Evolutionary conservation across 2,888 invertebrate species (phyloP), one percentile per base, ranked within the genome.

Genomic region (Stenoptilia bipunctidactyla): DNA sequence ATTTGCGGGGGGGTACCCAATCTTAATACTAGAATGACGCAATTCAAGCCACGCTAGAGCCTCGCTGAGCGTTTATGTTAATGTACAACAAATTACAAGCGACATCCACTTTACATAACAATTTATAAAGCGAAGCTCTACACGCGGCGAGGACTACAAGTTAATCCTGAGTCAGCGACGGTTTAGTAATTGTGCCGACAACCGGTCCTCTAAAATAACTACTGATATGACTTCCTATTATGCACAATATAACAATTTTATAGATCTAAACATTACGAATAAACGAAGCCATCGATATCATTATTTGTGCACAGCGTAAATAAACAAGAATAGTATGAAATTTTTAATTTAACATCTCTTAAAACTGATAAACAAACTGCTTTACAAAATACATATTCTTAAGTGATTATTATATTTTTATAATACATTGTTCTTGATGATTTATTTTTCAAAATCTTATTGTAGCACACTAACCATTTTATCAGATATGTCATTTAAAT

Each of bases 391-490:
- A 82, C 79, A 74, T 69, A 72, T 77, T 56, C 79, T 77, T 79
- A 82, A 75, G 70, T 76, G 79, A 79, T 82, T 80, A 80, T 64
- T 64, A 20, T 8, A 75, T 70, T 76, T 74, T 73, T 76, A 80
- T 74, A 73, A 73, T 79, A 82, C 75, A 82, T 73, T 76, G 79
- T 75, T 74, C 67, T 74, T 79, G 75, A 70, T 76, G 76, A 66
- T 74, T 73, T 63, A 64, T 60, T 61, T 66, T 62, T 66, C 67
- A 68, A 69, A 71, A 71, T 70, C 80, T 79, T 80, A 82, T 72
- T 72, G 79, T 83, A 83, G 75, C 77, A 82, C 83, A 83, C 83
- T 83, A 83, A 83, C 83, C 83, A 82, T 82, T 77, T 80, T 82
- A 75, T 79, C 77, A 80, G 83, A 83, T 83, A 83, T 83, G 83